Percentiles rank a stretch among this genome's conserved stretches.
Conservation (phyloP, 2,888 invertebrate genomes). For the Euproctis similis region DNA sequence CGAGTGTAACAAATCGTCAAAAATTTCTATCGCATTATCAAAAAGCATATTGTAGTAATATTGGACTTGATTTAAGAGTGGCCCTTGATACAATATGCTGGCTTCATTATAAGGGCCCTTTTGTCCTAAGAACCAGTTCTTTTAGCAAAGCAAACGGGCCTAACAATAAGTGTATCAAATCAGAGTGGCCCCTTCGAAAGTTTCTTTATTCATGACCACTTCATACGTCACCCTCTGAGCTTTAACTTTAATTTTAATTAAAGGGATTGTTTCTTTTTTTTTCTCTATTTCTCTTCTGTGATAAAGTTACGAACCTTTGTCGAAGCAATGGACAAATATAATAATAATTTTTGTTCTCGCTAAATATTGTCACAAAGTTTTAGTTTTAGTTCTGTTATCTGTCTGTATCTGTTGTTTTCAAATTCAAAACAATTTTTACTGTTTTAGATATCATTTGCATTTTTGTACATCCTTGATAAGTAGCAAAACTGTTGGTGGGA, state of each 20-base stretch:
- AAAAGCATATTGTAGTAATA: constrained; percentile 62
- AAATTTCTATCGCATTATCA: constrained; percentile 47
- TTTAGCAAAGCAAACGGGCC: constrained; percentile 46
- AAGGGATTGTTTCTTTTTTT: constrained; percentile 45
- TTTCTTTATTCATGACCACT: constrained; percentile 63
- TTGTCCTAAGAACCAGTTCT: constrained; percentile 74
- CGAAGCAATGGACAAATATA: too few species aligned
- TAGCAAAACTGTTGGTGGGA: too few species aligned
- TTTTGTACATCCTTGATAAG: too few species aligned
- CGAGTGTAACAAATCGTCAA: constrained; percentile 29
- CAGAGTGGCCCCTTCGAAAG: constrained; percentile 58
- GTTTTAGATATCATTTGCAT: too few species aligned
- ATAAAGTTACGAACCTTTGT: too few species aligned
- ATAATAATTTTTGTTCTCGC: too few species aligned
- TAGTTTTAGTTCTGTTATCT: too few species aligned
- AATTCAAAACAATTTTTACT: too few species aligned
- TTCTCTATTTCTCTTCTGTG: too few species aligned
- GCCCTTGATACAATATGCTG: constrained; percentile 68
- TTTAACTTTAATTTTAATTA: constrained; percentile 63
- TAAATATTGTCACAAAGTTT: too few species aligned
- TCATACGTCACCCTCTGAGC: constrained; percentile 38
- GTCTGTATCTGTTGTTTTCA: too few species aligned
- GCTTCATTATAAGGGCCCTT: constrained; percentile 72
- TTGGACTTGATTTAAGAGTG: constrained; percentile 54
- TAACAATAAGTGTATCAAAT: constrained; percentile 71